Evolutionary conservation across 64 coral and sea anemone genomes (phyloP).

Genomic region (Platygyra sinensis): DNA sequence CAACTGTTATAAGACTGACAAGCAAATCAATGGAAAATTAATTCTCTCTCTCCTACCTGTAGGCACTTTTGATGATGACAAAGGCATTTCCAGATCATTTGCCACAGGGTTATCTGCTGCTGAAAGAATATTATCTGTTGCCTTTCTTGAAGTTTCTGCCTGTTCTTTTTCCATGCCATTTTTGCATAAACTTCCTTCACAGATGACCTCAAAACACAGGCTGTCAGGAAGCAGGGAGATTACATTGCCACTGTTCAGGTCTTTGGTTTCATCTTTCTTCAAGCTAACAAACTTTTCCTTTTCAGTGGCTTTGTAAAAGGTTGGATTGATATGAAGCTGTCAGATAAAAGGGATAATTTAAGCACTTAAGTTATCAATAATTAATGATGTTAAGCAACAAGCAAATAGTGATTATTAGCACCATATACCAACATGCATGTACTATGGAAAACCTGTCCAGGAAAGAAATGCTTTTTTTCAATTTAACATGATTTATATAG

Average conservation of each 20-base stretch:
- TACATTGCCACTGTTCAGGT: slow-evolving; percentile 13
- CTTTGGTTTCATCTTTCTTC: slow-evolving; percentile 51
- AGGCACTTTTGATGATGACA: background rate
- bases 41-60: background rate
- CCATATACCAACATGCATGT: too few relatives aligned
- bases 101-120: background rate
- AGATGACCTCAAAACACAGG: slow-evolving; percentile 21
- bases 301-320: slow-evolving; percentile 41
- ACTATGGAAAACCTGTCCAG: too few relatives aligned
- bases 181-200: background rate
- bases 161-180: background rate
- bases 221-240: slow-evolving; percentile 53
- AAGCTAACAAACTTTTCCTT: slow-evolving; percentile 24
- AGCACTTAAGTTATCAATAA: background rate
- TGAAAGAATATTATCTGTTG: background rate
- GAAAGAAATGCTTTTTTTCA: too few relatives aligned
- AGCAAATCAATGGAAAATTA: too few relatives aligned
- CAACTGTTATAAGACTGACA: too few relatives aligned
- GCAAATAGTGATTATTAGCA: too few relatives aligned
- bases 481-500: too few relatives aligned
- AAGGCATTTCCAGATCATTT: background rate
- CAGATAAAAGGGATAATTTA: background rate
- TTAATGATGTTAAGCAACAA: too few relatives aligned
- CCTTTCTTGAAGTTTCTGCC: background rate
- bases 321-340: slow-evolving; percentile 64